A percentile compares a stretch with the other conserved stretches of the same genome.
phyloP scores from a whole-genome alignment of 1,140 invertebrate genomes.

The Globodera rostochiensis region DNA sequence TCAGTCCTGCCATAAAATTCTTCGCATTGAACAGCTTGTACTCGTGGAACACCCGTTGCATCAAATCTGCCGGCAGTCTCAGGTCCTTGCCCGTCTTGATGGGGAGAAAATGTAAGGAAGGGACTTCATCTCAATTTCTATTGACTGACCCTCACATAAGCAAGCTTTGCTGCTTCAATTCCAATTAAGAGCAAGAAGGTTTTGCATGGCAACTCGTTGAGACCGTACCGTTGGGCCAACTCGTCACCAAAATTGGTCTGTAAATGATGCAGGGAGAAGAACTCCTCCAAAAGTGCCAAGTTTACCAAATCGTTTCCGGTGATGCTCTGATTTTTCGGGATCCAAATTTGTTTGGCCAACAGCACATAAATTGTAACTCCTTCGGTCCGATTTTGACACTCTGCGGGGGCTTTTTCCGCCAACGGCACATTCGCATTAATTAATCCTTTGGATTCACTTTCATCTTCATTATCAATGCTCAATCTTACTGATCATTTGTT shows the following conservation, averaged over 20 bases:
- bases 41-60: constrained; percentile 54
- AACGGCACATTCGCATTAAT: constrained; percentile 49
- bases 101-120: too few relatives aligned
- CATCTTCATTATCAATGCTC: neutral
- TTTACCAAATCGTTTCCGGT: constrained; percentile 51
- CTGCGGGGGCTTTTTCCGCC: constrained; percentile 48
- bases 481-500: constrained; percentile 47
- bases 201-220: constrained; percentile 46
- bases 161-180: constrained; percentile 56
- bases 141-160: constrained; percentile 48
- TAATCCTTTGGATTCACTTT: constrained; percentile 37
- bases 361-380: constrained; percentile 51
- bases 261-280: neutral
- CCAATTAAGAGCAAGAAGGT: constrained; percentile 58
- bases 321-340: constrained; percentile 51
- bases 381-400: constrained; percentile 49
- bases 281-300: too few relatives aligned
- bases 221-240: constrained; percentile 47
- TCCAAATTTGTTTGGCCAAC: constrained; percentile 54
- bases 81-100: constrained; percentile 52
- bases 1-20: constrained; percentile 59
- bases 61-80: constrained; percentile 52
- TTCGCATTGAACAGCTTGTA: constrained; percentile 58
- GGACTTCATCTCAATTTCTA: too few relatives aligned
- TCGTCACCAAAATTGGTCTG: constrained; percentile 56